Evolutionary conservation across 1,140 invertebrate species (phyloP).

Genomic region (Trachelipus rathkii): DNA sequence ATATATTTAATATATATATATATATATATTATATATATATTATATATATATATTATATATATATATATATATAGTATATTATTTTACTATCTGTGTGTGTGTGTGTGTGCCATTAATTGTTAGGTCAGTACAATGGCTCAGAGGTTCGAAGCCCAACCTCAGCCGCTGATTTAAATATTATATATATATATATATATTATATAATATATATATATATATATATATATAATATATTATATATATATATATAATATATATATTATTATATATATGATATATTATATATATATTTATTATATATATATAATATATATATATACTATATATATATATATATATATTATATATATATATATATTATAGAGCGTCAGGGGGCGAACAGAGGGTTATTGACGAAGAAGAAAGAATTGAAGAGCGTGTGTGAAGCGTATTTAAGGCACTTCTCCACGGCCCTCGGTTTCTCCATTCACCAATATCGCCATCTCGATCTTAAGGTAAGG

Average conservation of each 20-base stretch:
- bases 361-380: conserved; percentile 25
- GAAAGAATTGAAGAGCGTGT: conserved; percentile 14
- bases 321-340: conserved; percentile 15
- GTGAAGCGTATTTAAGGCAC: conserved; percentile 12
- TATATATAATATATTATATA: neutral
- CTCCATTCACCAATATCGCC: conserved; percentile 32
- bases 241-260: neutral
- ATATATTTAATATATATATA: neutral
- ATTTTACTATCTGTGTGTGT: too few species aligned
- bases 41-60: neutral
- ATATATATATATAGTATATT: too few species aligned
- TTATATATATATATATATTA: conserved; percentile 10
- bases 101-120: too few species aligned
- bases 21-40: conserved; percentile 7
- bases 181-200: too few species aligned
- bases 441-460: conserved; percentile 21
- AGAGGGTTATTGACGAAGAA: conserved; percentile 27
- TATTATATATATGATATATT: neutral
- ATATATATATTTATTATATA: too few species aligned
- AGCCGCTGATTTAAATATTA: too few species aligned
- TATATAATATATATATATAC: conserved; percentile 13
- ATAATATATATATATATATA: conserved; percentile 3
- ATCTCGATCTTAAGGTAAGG: conserved; percentile 34
- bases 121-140: too few species aligned
- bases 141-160: too few species aligned